Percentiles rank a stretch among this genome's conserved stretches.
phyloP scores from a whole-genome alignment of 2,113 vertebrate species.

The Picathartes gymnocephalus region DNA sequence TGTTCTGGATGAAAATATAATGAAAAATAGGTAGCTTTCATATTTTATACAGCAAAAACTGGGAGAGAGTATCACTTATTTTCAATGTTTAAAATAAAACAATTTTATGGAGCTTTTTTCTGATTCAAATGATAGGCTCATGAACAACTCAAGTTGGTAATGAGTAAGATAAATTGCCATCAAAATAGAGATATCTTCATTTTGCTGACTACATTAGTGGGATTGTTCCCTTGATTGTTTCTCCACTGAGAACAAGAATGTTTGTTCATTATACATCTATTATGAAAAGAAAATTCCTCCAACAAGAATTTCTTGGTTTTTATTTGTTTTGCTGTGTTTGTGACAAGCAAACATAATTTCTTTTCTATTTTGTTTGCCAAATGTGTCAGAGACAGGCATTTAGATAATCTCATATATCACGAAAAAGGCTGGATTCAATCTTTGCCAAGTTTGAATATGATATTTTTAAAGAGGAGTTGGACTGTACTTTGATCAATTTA shows the following conservation, averaged over 20 bases:
- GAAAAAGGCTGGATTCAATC: not conserved
- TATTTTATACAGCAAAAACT: not conserved
- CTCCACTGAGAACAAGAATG: not conserved
- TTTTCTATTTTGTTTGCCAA: not conserved
- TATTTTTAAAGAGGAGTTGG: not conserved
- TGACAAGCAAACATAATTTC: not conserved
- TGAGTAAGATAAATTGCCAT: not conserved
- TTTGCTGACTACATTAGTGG: not conserved
- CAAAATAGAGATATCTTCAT: not conserved
- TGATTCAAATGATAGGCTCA: not conserved
- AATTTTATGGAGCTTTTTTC: not conserved
- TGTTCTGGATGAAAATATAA: slow-evolving; percentile 23
- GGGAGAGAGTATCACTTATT: not conserved
- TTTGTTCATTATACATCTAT: not conserved
- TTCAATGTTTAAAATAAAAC: not conserved
- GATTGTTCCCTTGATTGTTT: slow-evolving; percentile 17
- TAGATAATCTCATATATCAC: not conserved
- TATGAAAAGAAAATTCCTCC: not conserved
- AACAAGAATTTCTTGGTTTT: not conserved
- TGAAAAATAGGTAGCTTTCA: slow-evolving; percentile 1
- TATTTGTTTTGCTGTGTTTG: not conserved
- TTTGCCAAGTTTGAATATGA: not conserved
- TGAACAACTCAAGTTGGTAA: not conserved
- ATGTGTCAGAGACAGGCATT: not conserved
- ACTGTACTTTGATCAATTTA: not conserved